Conservation (phyloP, 2,797 vertebrate genomes). For the Gephyroberyx darwinii region DNA sequence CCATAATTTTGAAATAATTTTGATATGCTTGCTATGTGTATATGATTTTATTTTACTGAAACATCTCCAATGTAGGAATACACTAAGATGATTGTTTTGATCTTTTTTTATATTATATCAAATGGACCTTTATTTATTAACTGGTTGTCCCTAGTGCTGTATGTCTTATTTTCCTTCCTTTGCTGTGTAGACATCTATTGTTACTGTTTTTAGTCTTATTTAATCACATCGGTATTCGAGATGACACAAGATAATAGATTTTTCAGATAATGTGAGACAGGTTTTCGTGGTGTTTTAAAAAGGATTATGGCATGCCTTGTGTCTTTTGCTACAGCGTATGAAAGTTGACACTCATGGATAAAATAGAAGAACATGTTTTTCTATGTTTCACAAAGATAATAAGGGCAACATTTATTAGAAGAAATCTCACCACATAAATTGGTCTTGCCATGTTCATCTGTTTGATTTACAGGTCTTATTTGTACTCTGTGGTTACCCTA, state of each 20-base stretch:
- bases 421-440: slow-evolving; percentile 24
- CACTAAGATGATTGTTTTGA: slow-evolving; percentile 61
- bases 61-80: slow-evolving; percentile 51
- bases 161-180: slow-evolving; percentile 45
- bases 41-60: slow-evolving; percentile 55
- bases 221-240: slow-evolving; percentile 57
- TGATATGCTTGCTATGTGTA: slow-evolving; percentile 61
- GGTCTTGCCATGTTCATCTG: slow-evolving; percentile 38
- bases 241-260: slow-evolving; percentile 7
- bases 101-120: slow-evolving; percentile 57
- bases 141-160: slow-evolving; percentile 54
- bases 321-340: slow-evolving; percentile 3
- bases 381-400: slow-evolving; percentile 27
- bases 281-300: slow-evolving; percentile 39
- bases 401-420: slow-evolving; percentile 19
- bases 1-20: slow-evolving; percentile 56
- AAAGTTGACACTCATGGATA: slow-evolving; percentile 23
- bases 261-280: slow-evolving; percentile 31
- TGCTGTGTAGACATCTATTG: slow-evolving; percentile 52
- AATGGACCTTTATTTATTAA: slow-evolving; percentile 72
- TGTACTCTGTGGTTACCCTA: slow-evolving; percentile 63
- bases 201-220: slow-evolving; percentile 60
- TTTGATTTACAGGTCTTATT: slow-evolving; percentile 60
- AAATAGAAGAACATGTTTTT: slow-evolving; percentile 24
- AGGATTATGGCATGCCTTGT: slow-evolving; percentile 17